Conservation (phyloP, 2,797 vertebrate species). For the Pangasius djambal region DNA sequence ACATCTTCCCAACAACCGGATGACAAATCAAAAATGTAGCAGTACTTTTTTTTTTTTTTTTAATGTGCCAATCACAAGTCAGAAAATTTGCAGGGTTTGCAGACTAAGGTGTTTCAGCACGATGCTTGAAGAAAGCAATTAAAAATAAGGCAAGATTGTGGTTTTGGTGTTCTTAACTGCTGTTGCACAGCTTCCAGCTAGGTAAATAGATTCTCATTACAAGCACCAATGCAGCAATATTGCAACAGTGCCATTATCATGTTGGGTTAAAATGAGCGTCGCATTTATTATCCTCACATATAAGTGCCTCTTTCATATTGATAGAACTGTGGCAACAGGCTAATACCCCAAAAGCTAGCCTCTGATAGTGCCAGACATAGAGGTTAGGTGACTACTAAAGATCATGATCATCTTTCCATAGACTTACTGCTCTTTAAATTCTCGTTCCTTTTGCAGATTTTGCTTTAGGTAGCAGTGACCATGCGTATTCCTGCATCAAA, state of each 20-base stretch:
- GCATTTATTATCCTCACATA: background rate
- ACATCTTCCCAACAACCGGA: background rate
- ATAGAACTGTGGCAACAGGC: too few relatives aligned
- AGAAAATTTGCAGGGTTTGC: background rate
- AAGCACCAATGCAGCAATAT: constrained; percentile 4
- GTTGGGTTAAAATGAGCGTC: background rate
- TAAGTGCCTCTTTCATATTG: background rate
- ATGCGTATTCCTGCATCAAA: background rate
- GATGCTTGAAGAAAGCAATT: background rate
- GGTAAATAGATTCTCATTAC: background rate
- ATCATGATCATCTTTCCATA: background rate
- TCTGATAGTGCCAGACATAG: background rate
- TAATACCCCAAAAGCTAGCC: background rate
- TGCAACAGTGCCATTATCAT: background rate
- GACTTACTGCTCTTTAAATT: background rate
- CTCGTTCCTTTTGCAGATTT: background rate
- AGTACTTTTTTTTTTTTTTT: background rate
- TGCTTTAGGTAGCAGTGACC: background rate
- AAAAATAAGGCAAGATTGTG: background rate
- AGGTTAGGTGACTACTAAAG: background rate
- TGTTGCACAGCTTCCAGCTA: background rate
- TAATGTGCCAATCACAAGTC: background rate
- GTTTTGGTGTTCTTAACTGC: background rate
- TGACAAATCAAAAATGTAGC: background rate
- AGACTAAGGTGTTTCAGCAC: background rate